phyloP scores from a whole-genome alignment of 2,888 invertebrate species.

The Choreutis nemorana region DNA sequence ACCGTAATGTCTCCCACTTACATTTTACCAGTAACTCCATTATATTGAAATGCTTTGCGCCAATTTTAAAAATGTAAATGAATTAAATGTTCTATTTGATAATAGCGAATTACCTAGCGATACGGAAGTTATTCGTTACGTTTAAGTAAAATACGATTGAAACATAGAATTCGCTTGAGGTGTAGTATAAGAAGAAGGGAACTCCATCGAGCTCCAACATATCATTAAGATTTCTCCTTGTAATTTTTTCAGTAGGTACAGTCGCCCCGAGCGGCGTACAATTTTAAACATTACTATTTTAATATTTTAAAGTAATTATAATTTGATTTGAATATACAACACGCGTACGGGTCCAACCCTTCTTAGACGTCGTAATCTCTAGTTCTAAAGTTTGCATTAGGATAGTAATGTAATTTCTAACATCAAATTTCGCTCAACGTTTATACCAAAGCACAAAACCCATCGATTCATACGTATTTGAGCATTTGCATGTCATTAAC shows the following conservation, averaged over 20 bases:
- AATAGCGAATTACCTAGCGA: too few species aligned
- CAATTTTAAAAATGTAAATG: too few species aligned
- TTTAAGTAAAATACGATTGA: too few species aligned
- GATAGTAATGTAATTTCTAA: conserved; percentile 51
- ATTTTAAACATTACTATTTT: conserved; percentile 44
- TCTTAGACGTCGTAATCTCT: conserved; percentile 53
- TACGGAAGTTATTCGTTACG: too few species aligned
- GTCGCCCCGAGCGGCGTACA: conserved; percentile 30
- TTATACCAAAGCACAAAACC: conserved; percentile 67
- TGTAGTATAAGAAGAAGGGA: conserved; percentile 51
- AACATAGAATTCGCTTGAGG: too few species aligned
- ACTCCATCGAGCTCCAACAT: conserved; percentile 62
- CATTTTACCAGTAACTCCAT: too few species aligned
- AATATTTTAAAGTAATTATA: conserved; percentile 29
- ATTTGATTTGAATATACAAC: conserved; percentile 45
- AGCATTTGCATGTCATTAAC: conserved; percentile 49
- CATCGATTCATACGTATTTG: conserved; percentile 59
- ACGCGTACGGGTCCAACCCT: conserved; percentile 65
- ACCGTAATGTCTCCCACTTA: too few species aligned
- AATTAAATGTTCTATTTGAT: too few species aligned
- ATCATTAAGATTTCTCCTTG: conserved; percentile 65
- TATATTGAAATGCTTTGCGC: too few species aligned
- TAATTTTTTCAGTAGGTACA: conserved; percentile 38
- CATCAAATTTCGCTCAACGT: conserved; percentile 62
- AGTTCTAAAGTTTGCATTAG: conserved; percentile 61